phyloP scores from a whole-genome alignment of 2,797 vertebrate species.

The Erpetoichthys calabaricus region DNA sequence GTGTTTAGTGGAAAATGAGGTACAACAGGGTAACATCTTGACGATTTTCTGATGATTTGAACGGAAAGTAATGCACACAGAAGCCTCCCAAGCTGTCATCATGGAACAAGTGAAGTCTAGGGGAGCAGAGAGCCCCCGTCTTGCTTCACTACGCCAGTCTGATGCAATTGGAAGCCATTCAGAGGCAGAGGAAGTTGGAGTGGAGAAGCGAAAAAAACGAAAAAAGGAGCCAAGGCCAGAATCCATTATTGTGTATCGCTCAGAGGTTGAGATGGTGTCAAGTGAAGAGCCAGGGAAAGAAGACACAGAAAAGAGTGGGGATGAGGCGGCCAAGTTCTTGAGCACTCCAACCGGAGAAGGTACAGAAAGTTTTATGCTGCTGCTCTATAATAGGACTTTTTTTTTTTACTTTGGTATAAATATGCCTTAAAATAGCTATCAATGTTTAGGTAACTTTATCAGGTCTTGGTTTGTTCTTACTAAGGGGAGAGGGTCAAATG shows the following conservation, averaged over 20 bases:
- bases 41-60: no score
- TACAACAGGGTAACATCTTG: no score
- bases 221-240: conserved; percentile 81
- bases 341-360: conserved; percentile 66
- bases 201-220: conserved; percentile 73
- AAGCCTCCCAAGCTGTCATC: conserved; percentile 1
- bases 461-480: no score
- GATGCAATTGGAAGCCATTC: conserved; percentile 41
- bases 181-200: conserved; percentile 56
- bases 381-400: no score
- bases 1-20: no score
- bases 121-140: conserved; percentile 54
- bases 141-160: conserved; percentile 53
- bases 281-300: conserved; percentile 63
- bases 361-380: conserved; percentile 24
- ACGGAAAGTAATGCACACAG: not conserved
- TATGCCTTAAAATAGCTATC: not conserved
- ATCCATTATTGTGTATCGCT: conserved; percentile 87
- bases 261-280: conserved; percentile 64
- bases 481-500: no score
- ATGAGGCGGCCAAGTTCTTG: conserved; percentile 83
- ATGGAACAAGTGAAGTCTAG: conserved; percentile 54
- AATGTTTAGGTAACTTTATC: no score
- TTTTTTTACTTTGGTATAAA: not conserved
- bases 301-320: conserved; percentile 57